These are phyloP conservation scores for Solea senegalensis DNA, from an alignment of 2,113 vertebrate species.

Conservation along the genomic window DNA sequence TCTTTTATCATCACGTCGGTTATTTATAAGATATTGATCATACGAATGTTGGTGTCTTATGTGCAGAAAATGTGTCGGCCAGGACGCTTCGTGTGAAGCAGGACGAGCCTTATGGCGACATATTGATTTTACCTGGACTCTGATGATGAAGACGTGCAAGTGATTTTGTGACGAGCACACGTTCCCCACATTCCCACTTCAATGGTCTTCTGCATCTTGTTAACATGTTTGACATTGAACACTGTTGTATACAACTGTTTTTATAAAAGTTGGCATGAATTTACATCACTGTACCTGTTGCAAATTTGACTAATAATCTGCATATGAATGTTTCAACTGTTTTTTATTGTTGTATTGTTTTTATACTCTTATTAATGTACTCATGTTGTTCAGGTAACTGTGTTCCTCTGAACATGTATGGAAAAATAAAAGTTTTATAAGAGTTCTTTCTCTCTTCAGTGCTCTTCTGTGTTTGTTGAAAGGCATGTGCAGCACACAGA, in stretches of 20 bases:
- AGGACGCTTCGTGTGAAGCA: constrained; percentile 52
- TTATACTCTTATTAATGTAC: constrained; percentile 1
- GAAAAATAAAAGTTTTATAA: constrained; percentile 25
- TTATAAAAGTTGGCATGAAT: background rate
- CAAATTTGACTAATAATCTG: background rate
- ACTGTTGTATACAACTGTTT: background rate
- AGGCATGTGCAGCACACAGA: constrained; percentile 11
- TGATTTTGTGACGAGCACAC: background rate
- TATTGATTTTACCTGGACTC: constrained; percentile 42
- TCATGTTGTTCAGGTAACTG: background rate
- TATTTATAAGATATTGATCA: background rate
- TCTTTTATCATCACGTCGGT: background rate
- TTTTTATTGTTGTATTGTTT: background rate
- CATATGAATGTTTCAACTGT: constrained; percentile 7
- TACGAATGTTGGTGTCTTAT: background rate
- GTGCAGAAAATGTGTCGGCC: constrained; percentile 47
- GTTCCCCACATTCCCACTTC: background rate
- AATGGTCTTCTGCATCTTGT: background rate
- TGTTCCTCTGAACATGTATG: constrained; percentile 15
- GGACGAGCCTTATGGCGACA: constrained; percentile 59
- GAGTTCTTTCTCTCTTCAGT: constrained; percentile 1
- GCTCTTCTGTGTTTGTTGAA: constrained; percentile 25
- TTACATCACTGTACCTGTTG: constrained; percentile 5
- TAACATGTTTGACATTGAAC: constrained; percentile 7
- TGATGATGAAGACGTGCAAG: background rate